Evolutionary conservation across 2,888 invertebrate species (phyloP).

Genomic region (Epistrophella euchroma): DNA sequence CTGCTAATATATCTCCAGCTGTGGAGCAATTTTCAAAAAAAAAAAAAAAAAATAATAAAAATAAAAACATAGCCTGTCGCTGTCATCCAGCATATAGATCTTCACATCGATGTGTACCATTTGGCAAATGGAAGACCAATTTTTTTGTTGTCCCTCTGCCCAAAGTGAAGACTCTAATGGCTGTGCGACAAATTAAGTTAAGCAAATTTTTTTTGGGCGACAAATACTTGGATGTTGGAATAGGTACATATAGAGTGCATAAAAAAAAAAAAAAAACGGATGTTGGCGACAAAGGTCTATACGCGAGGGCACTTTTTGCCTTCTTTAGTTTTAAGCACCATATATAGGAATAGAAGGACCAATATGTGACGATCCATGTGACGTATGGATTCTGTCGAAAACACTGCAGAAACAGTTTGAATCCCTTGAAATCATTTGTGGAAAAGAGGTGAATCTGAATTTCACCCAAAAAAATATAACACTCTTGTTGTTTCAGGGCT

Average conservation of each 20-base stretch:
- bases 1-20: constrained; percentile 66
- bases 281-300: constrained; percentile 71
- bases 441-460: constrained; percentile 55
- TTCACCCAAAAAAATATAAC: constrained; percentile 31
- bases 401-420: constrained; percentile 49
- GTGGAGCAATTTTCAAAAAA: constrained; percentile 59
- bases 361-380: constrained; percentile 24
- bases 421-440: constrained; percentile 55
- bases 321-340: constrained; percentile 28
- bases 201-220: constrained; percentile 64
- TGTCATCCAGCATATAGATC: constrained; percentile 62
- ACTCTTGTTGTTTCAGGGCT: constrained; percentile 8
- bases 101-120: constrained; percentile 62
- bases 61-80: neutral
- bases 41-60: neutral
- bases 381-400: constrained; percentile 55
- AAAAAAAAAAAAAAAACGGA: constrained; percentile 24
- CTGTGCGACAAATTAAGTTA: constrained; percentile 77
- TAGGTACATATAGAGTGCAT: neutral
- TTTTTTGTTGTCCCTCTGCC: constrained; percentile 30
- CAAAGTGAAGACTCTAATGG: constrained; percentile 27
- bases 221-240: neutral
- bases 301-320: constrained; percentile 35
- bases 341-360: constrained; percentile 39
- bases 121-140: constrained; percentile 67